A percentile compares a stretch with the other conserved stretches of the same genome.
Conservation (phyloP, 1,140 invertebrate species). For the Manduca sexta region DNA sequence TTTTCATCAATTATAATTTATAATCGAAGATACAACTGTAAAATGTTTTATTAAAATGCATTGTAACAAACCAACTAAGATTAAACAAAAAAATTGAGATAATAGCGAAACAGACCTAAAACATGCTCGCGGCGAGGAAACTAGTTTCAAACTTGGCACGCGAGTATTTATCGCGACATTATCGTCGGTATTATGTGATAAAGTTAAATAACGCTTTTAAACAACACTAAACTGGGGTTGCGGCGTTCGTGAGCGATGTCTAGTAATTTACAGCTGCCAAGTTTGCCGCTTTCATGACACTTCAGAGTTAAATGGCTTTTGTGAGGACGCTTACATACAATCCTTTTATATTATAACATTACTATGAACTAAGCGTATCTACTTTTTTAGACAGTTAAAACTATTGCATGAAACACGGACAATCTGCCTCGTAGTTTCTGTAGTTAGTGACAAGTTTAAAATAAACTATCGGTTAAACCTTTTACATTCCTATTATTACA, state of each 20-base stretch:
- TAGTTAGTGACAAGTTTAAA: too few relatives aligned
- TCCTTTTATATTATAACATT: too few relatives aligned
- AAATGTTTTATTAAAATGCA: too few relatives aligned
- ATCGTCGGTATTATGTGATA: constrained; percentile 29
- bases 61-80: constrained; percentile 1
- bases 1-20: too few relatives aligned
- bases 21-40: too few relatives aligned
- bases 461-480: too few relatives aligned
- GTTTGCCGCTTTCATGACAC: constrained; percentile 31
- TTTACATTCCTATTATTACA: too few relatives aligned
- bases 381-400: too few relatives aligned
- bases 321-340: constrained; percentile 1
- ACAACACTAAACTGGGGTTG: constrained; percentile 31
- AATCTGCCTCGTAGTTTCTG: too few relatives aligned
- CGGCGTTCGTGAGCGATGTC: background rate
- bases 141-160: constrained; percentile 18
- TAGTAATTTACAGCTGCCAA: background rate
- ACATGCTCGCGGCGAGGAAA: constrained; percentile 7
- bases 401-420: too few relatives aligned
- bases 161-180: constrained; percentile 34
- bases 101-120: background rate
- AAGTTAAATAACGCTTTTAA: constrained; percentile 41
- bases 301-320: constrained; percentile 23
- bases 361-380: too few relatives aligned
- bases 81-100: too few relatives aligned